These are phyloP conservation scores for Eupeodes latifasciatus DNA, from an alignment of 2,888 invertebrate genomes.

Conservation along the genomic window DNA sequence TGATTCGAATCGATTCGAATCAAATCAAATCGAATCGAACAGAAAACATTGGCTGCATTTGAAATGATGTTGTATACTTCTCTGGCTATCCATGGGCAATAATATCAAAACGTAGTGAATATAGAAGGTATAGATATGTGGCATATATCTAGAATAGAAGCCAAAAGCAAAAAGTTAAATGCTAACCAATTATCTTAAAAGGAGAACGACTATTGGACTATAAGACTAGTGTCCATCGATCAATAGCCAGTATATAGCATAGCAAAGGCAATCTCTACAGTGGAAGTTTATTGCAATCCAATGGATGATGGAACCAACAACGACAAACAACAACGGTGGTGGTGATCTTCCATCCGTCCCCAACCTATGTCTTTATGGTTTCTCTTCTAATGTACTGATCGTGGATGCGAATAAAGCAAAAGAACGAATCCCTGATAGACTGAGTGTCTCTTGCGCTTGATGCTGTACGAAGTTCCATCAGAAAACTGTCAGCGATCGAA, in stretches of 20 bases:
- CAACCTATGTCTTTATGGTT: neutral
- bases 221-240: conserved; percentile 51
- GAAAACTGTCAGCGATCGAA: conserved; percentile 57
- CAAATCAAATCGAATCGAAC: conserved; percentile 2
- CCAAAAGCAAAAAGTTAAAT: conserved; percentile 66
- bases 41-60: conserved; percentile 44
- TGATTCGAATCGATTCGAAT: neutral
- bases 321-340: conserved; percentile 14
- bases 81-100: neutral
- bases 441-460: conserved; percentile 60
- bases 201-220: conserved; percentile 50
- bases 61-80: conserved; percentile 32
- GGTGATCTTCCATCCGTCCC: neutral
- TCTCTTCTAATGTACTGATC: conserved; percentile 33
- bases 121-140: neutral
- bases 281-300: conserved; percentile 25
- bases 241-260: neutral
- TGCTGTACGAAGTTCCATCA: conserved; percentile 60
- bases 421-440: conserved; percentile 66
- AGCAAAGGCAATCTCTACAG: neutral
- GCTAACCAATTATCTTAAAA: conserved; percentile 72
- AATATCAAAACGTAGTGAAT: neutral
- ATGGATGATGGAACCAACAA: conserved; percentile 37
- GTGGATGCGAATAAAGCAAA: conserved; percentile 32
- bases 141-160: conserved; percentile 5